A percentile compares a stretch with the other conserved stretches of the same genome.
Conservation (phyloP, 2,113 vertebrate species). For the Chionis minor region DNA sequence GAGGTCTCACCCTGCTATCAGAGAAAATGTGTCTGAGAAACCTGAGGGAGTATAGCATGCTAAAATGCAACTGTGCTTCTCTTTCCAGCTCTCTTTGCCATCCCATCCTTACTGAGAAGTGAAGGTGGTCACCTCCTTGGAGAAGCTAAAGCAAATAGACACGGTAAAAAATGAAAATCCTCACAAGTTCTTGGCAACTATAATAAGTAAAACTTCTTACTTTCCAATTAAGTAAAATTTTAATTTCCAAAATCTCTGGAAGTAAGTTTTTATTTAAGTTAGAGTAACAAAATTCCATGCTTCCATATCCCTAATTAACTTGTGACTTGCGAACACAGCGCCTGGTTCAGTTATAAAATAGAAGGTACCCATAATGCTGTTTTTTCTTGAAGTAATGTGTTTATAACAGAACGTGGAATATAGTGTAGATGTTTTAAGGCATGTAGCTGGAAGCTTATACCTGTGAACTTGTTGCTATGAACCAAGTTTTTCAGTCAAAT, state of each 20-base stretch:
- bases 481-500: not conserved
- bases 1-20: not conserved
- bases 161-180: not conserved
- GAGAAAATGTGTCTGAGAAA: not conserved
- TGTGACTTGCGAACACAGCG: not conserved
- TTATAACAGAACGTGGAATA: not conserved
- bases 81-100: not conserved
- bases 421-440: not conserved
- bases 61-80: not conserved
- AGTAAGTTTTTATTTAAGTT: not conserved
- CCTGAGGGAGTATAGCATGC: fast-evolving
- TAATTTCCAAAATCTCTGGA: not conserved
- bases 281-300: not conserved
- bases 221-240: not conserved
- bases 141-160: not conserved
- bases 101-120: not conserved
- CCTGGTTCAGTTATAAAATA: not conserved
- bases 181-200: not conserved
- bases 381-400: not conserved
- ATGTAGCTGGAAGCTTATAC: not conserved
- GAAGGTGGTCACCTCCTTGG: not conserved
- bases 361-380: not conserved
- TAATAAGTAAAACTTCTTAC: not conserved
- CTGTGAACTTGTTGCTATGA: not conserved
- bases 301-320: not conserved